Conservation (phyloP, 2,888 invertebrate genomes). For the Chrysolina americana region DNA sequence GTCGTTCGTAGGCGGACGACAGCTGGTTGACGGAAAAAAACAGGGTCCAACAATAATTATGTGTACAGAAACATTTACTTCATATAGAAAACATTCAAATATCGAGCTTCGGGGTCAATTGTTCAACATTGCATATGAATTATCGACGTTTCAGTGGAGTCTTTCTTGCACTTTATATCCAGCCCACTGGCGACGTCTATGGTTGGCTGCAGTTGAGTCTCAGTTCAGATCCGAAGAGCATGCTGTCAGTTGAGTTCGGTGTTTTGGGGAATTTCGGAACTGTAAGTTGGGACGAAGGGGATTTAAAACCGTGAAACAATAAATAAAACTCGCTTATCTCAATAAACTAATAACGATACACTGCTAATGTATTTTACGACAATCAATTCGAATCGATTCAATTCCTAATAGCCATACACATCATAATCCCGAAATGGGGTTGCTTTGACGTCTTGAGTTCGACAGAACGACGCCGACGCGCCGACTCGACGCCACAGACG, state of each 20-base stretch:
- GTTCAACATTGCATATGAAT: neutral
- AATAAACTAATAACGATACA: neutral
- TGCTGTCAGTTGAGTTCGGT: conserved; percentile 8
- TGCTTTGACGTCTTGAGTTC: conserved; percentile 18
- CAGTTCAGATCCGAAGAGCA: neutral
- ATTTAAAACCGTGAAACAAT: neutral
- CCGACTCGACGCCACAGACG: conserved; percentile 30
- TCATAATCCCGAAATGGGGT: conserved; percentile 31
- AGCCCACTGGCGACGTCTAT: neutral
- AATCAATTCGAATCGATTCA: conserved; percentile 12
- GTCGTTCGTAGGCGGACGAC: too few species aligned
- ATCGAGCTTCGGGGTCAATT: neutral
- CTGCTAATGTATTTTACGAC: conserved; percentile 25
- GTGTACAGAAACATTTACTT: too few species aligned
- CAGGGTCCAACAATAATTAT: too few species aligned
- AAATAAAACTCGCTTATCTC: neutral
- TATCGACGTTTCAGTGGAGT: neutral
- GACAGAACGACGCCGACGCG: conserved; percentile 41
- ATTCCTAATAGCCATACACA: conserved; percentile 16
- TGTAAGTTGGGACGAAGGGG: neutral
- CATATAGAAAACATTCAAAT: too few species aligned
- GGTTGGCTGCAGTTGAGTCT: neutral
- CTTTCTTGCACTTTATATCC: neutral
- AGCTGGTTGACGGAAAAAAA: too few species aligned
- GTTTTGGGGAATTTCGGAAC: neutral